Base-by-base conservation (phyloP, 2,888 invertebrate species). In the Rugalucina vietnamica region DNA sequence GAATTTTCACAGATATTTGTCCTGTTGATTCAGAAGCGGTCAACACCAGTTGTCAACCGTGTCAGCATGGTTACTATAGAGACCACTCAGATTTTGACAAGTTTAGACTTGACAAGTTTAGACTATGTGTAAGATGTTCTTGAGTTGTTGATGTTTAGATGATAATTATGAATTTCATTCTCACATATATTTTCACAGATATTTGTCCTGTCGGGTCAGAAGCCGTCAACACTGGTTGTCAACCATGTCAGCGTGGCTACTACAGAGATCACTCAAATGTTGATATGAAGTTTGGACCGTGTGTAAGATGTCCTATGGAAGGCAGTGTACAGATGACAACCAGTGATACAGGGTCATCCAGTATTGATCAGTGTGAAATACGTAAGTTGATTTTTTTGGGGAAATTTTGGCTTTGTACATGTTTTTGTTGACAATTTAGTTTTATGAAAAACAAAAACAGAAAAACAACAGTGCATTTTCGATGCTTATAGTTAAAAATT, bases 241-340 rank as follows among this genome's bases (percentile, higher is more conserved):
- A 3, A 14, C 3, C 43, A 1, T 78, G 78, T 72, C 43, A 32
- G 21, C 8, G 71, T 18, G 78, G 78, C 0, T 54, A 18, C 27
- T 78, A 71, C 36, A 78, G 49, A 29, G 70, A 78, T 29, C 70
- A 71, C 50, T 70, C 71, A 54, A 36, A 27, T 0, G 78, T 57
- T n/a, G 60, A 54, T 5, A 29, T 18, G 18, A 78, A 78, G 74
- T 84, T 85, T 79, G 75, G 39, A 2, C 0, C 4, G 1, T 84
- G 84, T 49, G 18, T 60, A 27, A 36, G 37, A 8, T 90, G 90
- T 79, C 39, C 79, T 21, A n/a, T 0, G 12, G 80, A 70, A 2
- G 12, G 21, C 3, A 4, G 3, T 18, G 54, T 54, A 4, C 54
- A 54, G 54, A 8, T 14, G 54, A 79, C 43, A 8, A 89, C 89